phyloP scores from a whole-genome alignment of 2,113 vertebrate genomes.

The Pelusios castaneus region DNA sequence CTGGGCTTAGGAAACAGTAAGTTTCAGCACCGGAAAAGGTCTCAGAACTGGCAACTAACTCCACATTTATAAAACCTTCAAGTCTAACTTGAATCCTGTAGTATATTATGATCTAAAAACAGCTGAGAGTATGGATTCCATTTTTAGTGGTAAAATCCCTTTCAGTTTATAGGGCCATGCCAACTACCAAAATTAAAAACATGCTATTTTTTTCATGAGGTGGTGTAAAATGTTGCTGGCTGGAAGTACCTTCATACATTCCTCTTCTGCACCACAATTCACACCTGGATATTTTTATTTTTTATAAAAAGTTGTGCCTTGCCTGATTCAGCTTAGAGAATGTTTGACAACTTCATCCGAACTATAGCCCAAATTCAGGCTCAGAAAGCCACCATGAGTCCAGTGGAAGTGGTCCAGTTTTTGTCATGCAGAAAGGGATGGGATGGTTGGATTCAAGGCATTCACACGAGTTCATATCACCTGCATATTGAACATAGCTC shows the following conservation, averaged over 20 bases:
- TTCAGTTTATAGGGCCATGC: not conserved
- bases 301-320: not conserved
- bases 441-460: not conserved
- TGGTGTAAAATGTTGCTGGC: not conserved
- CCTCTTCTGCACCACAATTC: not conserved
- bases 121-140: not conserved
- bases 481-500: not conserved
- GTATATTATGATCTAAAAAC: not conserved
- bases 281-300: not conserved
- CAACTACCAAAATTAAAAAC: not conserved
- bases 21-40: slow-evolving; percentile 6
- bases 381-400: not conserved
- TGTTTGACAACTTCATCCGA: not conserved
- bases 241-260: not conserved
- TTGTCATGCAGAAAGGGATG: not conserved
- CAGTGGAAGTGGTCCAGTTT: not conserved
- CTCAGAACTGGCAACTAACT: not conserved
- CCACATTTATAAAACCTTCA: not conserved
- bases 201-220: not conserved
- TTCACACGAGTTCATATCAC: not conserved
- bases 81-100: not conserved
- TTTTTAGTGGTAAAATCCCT: not conserved
- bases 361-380: not conserved
- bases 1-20: slow-evolving; percentile 93
- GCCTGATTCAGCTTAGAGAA: not conserved